phyloP scores from a whole-genome alignment of 2,888 invertebrate genomes.

The Bursaphelenchus okinawaensis region DNA sequence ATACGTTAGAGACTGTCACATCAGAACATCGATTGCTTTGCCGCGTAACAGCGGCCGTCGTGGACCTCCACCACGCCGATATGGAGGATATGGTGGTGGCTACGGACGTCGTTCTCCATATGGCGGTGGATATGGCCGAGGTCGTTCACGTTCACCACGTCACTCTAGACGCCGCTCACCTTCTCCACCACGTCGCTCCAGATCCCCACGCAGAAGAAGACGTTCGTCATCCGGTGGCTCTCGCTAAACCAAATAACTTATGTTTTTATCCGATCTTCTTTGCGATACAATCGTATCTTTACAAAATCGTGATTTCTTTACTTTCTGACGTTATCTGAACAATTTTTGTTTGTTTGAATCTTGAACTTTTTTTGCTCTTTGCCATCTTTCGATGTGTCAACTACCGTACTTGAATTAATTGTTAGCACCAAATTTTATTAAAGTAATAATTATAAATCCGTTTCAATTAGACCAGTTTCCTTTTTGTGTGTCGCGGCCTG shows the following conservation, averaged over 20 bases:
- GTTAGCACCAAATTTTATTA: neutral
- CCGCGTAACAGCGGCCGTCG: conserved; percentile 20
- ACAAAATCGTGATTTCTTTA: too few relatives aligned
- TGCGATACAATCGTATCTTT: too few relatives aligned
- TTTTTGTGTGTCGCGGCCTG: neutral
- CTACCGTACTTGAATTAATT: neutral
- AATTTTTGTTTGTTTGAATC: too few relatives aligned
- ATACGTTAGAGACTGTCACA: conserved; percentile 21
- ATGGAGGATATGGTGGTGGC: neutral
- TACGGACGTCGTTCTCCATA: conserved; percentile 3
- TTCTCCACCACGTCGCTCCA: neutral
- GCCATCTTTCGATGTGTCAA: too few relatives aligned
- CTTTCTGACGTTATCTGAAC: too few relatives aligned
- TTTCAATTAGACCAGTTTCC: conserved; percentile 3
- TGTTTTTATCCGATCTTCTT: too few relatives aligned
- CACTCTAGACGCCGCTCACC: conserved; percentile 4
- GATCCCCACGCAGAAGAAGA: conserved; percentile 7
- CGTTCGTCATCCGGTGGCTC: conserved; percentile 3
- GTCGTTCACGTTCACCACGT: conserved; percentile 10
- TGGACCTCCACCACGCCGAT: conserved; percentile 6
- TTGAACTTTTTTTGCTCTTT: too few relatives aligned
- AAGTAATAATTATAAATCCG: conserved; percentile 8
- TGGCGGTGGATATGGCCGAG: neutral
- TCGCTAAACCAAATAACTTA: neutral
- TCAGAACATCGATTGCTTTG: conserved; percentile 19